phyloP scores from a whole-genome alignment of 2,888 invertebrate species.

The Clanis bilineata region DNA sequence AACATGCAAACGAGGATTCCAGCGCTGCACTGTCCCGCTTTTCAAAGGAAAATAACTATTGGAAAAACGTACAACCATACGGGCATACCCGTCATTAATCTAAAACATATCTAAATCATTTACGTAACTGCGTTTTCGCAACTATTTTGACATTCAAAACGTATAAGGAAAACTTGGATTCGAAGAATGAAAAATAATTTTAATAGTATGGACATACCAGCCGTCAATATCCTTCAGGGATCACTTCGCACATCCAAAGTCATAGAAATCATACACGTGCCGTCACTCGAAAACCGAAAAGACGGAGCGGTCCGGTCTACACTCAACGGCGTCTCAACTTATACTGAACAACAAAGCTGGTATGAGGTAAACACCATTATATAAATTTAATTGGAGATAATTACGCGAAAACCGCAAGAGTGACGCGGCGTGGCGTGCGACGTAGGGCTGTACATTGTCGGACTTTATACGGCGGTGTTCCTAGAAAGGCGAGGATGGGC shows the following conservation, averaged over 20 bases:
- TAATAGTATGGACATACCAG: conserved; percentile 18
- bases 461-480: conserved; percentile 41
- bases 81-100: conserved; percentile 17
- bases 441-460: conserved; percentile 34
- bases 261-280: conserved; percentile 22
- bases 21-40: conserved; percentile 6
- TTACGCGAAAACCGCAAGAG: conserved; percentile 62
- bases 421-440: conserved; percentile 49
- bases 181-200: not conserved
- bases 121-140: not conserved
- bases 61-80: conserved; percentile 11
- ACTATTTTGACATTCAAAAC: not conserved
- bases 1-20: conserved; percentile 8
- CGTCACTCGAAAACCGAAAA: conserved; percentile 18
- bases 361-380: conserved; percentile 62
- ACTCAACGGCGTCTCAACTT: conserved; percentile 40
- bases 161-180: not conserved
- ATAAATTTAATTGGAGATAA: conserved; percentile 71
- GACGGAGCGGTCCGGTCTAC: conserved; percentile 19
- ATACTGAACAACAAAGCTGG: conserved; percentile 53
- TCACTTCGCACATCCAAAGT: conserved; percentile 25
- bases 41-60: conserved; percentile 15
- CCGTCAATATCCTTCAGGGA: conserved; percentile 21
- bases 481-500: conserved; percentile 41
- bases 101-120: conserved; percentile 13